Evolutionary conservation across 2,888 invertebrate genomes (phyloP), one percentile per base, ranked within the genome.

Genomic region (Unio pictorum): DNA sequence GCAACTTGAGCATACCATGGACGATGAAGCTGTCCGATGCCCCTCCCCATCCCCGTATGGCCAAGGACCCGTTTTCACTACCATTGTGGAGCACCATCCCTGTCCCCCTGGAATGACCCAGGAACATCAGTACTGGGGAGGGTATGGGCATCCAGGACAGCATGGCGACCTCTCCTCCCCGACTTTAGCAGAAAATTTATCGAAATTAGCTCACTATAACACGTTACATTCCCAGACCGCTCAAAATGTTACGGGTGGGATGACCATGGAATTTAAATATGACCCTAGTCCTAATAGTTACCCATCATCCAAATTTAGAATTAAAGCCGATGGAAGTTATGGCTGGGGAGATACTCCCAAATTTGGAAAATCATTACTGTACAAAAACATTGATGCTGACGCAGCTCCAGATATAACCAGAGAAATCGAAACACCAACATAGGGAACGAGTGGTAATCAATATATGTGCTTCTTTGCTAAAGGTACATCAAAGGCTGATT

Each of bases 1-100:
- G 56, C 72, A 76, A 58, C 64, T 82, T 60, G 83, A 83, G 59
- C 73, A 81, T n/a, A 77, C 75, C 59, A 69, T 79, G 2, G 80
- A 81, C 60, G 79, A 78, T 20, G 80, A 80, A 58, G 72, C 74
- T 3, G 74, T 74, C 68, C 74, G 74, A 20, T 78, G 75, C 64
- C 71, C 66, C 30, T 67, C 61, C 55, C 77, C 75, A 7, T 77
- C 77, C 5, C 77, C 77, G 0, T 77, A 77, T 68, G 72, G 75
- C 34, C 77, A 74, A 8, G 77, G 77, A 4, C 66, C 58, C 15
- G 66, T 66, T 7, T 77, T 77, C 63, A 77, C 77, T 7, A 77
- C 77, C 1, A 75, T 77, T 11, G 68, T 75, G 11, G 77, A 77
- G 45, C 77, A 75, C 18, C 75, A 75, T 57, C 74, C 73, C 17